Base-by-base conservation (phyloP, 1,140 invertebrate species). In the Drosophila burlai region DNA sequence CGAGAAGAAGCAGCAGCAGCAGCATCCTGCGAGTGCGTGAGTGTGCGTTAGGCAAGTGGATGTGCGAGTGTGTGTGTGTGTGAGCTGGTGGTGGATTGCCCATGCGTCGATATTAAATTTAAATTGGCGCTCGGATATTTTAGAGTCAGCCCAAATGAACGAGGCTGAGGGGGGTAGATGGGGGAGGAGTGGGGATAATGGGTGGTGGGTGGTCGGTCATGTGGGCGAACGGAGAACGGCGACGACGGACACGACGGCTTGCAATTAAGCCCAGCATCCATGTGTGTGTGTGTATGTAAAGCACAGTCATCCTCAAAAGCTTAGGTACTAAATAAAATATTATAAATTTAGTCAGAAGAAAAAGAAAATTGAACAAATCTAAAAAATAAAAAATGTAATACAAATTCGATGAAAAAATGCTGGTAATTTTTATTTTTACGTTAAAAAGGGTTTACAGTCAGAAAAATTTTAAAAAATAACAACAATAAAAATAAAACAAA, bases 71-170 rank as follows among this genome's bases (percentile, higher is more conserved):
- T 67, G 38, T 47, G 55, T 54, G 47, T 60, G 43, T 64, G 42
- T 67, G 45, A 60, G 66, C 46, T 62, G 76, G 76, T 72, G 76
- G 76, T 79, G 76, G 76, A 54, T 79, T 79, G 77, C 60, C 55
- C 68, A 79, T 80, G 83, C 79, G 85, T 90, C 85, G 85, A 90
- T 90, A 90, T 90, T 90, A 90, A 90, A 90, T 90, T 90, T 90
- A 90, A 90, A 90, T 90, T 90, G 85, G 81, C 86, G 85, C 81
- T 84, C 68, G 84, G 77, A 89, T 84, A 89, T 87, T 87, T 81
- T 78, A 89, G 81, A 87, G 73, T 67, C 76, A 76, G 76, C 58
- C 49, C 45, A 55, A 72, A 40, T 57, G 40, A 43, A 34, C 47
- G 47, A 40, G 73, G 15, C 21, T 55, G 21, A 34, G 47, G 24